These are phyloP conservation scores for Argyrosomus japonicus DNA, from an alignment of 2,113 vertebrate genomes.

Conservation along the genomic window DNA sequence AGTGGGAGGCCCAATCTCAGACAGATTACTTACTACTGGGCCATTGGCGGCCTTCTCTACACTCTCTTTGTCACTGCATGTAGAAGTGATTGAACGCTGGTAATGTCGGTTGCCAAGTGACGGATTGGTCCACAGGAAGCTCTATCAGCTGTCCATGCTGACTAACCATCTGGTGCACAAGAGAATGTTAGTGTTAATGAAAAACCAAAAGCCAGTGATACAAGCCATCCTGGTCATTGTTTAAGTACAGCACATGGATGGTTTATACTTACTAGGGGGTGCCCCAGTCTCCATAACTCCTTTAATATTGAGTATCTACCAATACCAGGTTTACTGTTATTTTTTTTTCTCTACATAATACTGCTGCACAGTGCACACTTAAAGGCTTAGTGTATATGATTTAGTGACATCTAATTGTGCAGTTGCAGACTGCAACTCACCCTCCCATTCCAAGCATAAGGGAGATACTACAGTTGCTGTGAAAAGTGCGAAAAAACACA, in stretches of 20 bases:
- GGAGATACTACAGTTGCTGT: too few species aligned
- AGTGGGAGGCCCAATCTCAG: conserved; percentile 29
- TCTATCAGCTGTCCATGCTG: conserved; percentile 35
- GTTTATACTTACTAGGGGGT: background rate
- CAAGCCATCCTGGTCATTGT: background rate
- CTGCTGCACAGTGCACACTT: background rate
- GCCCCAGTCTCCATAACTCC: background rate
- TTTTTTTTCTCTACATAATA: background rate
- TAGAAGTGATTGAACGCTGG: conserved; percentile 33
- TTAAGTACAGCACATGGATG: background rate
- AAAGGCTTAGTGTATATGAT: too few species aligned
- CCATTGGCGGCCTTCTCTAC: background rate
- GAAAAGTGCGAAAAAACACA: too few species aligned
- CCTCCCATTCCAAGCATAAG: too few species aligned
- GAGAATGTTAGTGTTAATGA: conserved; percentile 25
- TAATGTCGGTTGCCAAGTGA: conserved; percentile 45
- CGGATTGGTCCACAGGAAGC: conserved; percentile 27
- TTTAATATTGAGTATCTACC: background rate
- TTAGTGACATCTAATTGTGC: too few species aligned
- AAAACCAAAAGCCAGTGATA: conserved; percentile 2
- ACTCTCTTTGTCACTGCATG: conserved; percentile 16
- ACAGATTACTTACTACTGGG: conserved; percentile 22
- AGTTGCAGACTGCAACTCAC: too few species aligned
- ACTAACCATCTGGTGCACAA: conserved; percentile 57
- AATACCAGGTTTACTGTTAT: background rate